A percentile compares a stretch with the other conserved stretches of the same genome.
Evolutionary conservation across 2,797 vertebrate species (phyloP).

Genomic region (Dendrocincla fuliginosa): DNA sequence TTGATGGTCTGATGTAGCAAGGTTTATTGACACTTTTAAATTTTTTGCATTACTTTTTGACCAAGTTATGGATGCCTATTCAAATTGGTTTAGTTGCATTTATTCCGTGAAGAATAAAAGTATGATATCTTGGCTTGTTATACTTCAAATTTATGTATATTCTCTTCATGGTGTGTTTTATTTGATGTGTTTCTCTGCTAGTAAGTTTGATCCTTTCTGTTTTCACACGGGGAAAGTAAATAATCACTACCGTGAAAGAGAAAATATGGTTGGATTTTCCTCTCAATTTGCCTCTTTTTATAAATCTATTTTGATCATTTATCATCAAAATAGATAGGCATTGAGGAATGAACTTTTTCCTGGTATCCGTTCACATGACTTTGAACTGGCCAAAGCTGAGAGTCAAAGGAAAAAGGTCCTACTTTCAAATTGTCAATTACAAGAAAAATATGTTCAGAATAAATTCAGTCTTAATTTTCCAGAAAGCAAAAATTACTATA

Average conservation of each 20-base stretch:
- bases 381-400: slow-evolving; percentile 1
- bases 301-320: neutral
- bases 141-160: neutral
- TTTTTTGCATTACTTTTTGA: neutral
- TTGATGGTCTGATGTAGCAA: slow-evolving; percentile 81
- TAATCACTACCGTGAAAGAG: neutral
- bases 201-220: neutral
- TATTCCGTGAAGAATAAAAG: neutral
- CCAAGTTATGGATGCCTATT: neutral
- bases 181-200: neutral
- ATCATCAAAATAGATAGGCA: neutral
- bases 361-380: neutral
- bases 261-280: neutral
- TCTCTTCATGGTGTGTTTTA: neutral
- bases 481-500: slow-evolving; percentile 23
- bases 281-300: neutral
- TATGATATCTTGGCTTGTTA: neutral
- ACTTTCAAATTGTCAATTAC: slow-evolving; percentile 2
- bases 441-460: slow-evolving; percentile 16
- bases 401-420: neutral
- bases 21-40: slow-evolving; percentile 73
- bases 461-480: slow-evolving; percentile 30
- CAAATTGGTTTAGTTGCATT: neutral
- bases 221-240: neutral
- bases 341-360: neutral